Percentiles rank a stretch among this genome's conserved stretches.
These are phyloP conservation scores for Mactromeris polynyma DNA, from an alignment of 2,888 invertebrate species.

Conservation along the genomic window DNA sequence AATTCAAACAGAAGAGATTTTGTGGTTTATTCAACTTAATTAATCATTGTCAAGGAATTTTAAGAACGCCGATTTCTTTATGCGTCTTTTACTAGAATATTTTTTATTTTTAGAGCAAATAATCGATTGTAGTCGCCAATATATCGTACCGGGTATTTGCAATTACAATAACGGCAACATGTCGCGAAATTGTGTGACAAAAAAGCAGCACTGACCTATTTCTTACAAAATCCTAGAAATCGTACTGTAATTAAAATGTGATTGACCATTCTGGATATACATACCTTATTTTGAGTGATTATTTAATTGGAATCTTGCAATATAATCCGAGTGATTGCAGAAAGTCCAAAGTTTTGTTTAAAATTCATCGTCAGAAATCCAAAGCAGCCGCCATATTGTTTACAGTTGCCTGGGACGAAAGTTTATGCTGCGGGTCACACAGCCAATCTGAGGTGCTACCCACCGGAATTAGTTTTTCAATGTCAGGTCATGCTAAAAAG, in stretches of 20 bases:
- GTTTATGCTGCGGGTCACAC: background rate
- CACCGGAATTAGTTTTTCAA: no score
- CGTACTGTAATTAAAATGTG: background rate
- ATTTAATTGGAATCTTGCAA: background rate
- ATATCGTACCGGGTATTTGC: no score
- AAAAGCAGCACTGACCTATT: background rate
- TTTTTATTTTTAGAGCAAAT: no score
- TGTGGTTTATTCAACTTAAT: no score
- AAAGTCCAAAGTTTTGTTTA: background rate
- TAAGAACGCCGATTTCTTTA: no score
- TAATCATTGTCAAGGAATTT: no score
- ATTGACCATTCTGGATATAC: background rate
- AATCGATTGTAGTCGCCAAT: no score
- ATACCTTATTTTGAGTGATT: background rate
- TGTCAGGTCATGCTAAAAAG: no score
- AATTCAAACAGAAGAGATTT: no score
- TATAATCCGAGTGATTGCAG: background rate
- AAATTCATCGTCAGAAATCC: background rate
- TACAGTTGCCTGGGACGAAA: slow-evolving; percentile 57
- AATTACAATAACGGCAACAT: background rate
- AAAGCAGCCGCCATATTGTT: slow-evolving; percentile 59
- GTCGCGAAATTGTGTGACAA: slow-evolving; percentile 29
- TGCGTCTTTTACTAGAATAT: no score
- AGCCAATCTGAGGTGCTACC: no score
- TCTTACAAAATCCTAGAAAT: background rate